These are phyloP conservation scores for Catagonus wagneri DNA, from an alignment of 2,113 vertebrate genomes.

Conservation along the genomic window DNA sequence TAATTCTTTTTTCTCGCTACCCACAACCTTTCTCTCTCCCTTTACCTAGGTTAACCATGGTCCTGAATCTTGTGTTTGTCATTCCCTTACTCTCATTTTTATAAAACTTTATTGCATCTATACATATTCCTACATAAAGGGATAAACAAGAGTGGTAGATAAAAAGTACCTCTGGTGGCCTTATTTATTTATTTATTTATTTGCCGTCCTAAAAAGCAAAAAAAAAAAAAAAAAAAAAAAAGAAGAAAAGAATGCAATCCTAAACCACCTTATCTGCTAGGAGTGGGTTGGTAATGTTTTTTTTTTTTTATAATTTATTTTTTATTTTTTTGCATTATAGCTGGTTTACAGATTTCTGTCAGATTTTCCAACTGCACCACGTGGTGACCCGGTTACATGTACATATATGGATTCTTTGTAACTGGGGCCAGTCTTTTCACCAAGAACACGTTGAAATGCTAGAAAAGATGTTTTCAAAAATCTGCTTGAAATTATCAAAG, in stretches of 20 bases:
- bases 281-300: too few species aligned
- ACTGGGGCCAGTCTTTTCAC: background rate
- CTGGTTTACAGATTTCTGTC: too few species aligned
- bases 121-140: background rate
- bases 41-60: background rate
- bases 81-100: background rate
- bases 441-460: background rate
- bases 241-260: too few species aligned
- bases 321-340: too few species aligned
- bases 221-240: too few species aligned
- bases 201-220: too few species aligned
- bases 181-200: too few species aligned
- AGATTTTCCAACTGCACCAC: too few species aligned
- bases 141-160: background rate
- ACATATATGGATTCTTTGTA: too few species aligned
- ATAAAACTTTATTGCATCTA: background rate
- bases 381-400: too few species aligned
- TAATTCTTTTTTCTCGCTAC: background rate
- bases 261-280: too few species aligned
- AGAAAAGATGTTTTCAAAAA: background rate
- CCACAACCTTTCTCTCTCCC: background rate
- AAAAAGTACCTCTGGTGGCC: background rate
- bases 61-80: background rate
- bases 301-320: too few species aligned
- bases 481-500: slow-evolving; percentile 30